Evolutionary conservation across 1,140 invertebrate species (phyloP), one percentile per base, ranked within the genome.

Genomic region (Vanessa tameamea): DNA sequence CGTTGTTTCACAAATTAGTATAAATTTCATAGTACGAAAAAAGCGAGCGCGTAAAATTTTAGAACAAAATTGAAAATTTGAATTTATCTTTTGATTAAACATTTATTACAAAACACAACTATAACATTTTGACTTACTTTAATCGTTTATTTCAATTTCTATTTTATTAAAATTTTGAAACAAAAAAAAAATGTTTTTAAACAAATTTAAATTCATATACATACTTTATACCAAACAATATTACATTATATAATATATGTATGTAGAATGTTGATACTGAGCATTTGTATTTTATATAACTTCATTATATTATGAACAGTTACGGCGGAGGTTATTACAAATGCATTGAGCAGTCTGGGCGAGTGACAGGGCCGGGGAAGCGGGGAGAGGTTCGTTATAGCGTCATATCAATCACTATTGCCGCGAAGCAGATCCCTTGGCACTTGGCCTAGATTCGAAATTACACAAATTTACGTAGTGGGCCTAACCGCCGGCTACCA

Each of bases 331-430:
- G 73, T 68, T 75, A 75, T 90, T 87, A 90, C 76, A 84, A 88
- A 90, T 88, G 87, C 84, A 90, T 84, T 81, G 79, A 78, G 77
- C 70, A 76, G 82, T 82, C 81, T 78, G 69, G 66, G 69, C 72
- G 79, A 81, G 74, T 82, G 85, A 89, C 87, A 86, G 75, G 76
- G 64, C 70, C 66, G 78, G 78, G 77, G 76, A 75, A 83, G 70
- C 73, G 79, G 83, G 72, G 81, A 76, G 84, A 82, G 85, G 79
- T 79, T 85, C 80, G 78, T 80, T 85, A 79, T 80, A 89, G 79
- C 86, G 84, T 91, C 85, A 87, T 92, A 92, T 92, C 90, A 92
- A 92, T 92, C 90, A 91, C 87, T 80, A 92, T 92, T 91, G 82
- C 86, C 85, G 83, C 83, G 84, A 86, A 86, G 83, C 85, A 84